Conservation (phyloP, 1,140 invertebrate genomes). For the Tachypleus tridentatus region DNA sequence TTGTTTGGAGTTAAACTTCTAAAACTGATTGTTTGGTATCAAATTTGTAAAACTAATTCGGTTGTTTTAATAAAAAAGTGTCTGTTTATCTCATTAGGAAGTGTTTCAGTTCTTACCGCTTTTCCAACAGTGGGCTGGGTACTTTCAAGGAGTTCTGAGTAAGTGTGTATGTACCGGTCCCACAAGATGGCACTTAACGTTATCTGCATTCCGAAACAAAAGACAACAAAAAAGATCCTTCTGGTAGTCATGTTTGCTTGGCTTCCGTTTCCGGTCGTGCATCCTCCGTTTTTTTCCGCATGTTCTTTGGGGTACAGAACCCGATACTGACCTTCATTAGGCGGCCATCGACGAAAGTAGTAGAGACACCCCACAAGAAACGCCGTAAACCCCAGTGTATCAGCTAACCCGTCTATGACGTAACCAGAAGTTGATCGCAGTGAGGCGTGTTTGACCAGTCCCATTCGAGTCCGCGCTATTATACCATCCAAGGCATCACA, state of each 20-base stretch:
- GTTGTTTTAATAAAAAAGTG: too few species aligned
- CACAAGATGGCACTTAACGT: slow-evolving; percentile 56
- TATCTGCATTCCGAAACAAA: slow-evolving; percentile 53
- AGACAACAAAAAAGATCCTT: slow-evolving; percentile 48
- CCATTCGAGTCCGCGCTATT: slow-evolving; percentile 44
- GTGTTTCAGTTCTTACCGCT: slow-evolving; percentile 12
- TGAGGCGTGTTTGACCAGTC: slow-evolving; percentile 42
- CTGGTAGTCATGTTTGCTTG: slow-evolving; percentile 15
- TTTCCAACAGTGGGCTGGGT: slow-evolving; percentile 8
- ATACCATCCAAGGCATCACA: slow-evolving; percentile 65
- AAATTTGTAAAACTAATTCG: too few species aligned
- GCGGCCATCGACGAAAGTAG: too few species aligned
- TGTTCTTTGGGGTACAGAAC: too few species aligned
- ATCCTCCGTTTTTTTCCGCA: too few species aligned
- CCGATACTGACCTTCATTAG: too few species aligned
- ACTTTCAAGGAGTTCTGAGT: slow-evolving; percentile 55
- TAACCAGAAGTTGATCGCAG: slow-evolving; percentile 49
- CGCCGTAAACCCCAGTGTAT: slow-evolving; percentile 32
- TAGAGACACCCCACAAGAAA: slow-evolving; percentile 29
- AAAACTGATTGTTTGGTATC: too few species aligned
- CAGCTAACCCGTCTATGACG: slow-evolving; percentile 47
- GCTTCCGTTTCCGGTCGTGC: too few species aligned
- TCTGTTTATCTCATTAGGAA: too few species aligned
- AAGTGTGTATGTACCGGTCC: slow-evolving; percentile 66
- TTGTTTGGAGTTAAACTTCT: too few species aligned